Percentiles rank a stretch among this genome's conserved stretches.
These are phyloP conservation scores for Eulemur coronatus DNA, from an alignment of 2,797 vertebrate genomes.

Conservation along the genomic window DNA sequence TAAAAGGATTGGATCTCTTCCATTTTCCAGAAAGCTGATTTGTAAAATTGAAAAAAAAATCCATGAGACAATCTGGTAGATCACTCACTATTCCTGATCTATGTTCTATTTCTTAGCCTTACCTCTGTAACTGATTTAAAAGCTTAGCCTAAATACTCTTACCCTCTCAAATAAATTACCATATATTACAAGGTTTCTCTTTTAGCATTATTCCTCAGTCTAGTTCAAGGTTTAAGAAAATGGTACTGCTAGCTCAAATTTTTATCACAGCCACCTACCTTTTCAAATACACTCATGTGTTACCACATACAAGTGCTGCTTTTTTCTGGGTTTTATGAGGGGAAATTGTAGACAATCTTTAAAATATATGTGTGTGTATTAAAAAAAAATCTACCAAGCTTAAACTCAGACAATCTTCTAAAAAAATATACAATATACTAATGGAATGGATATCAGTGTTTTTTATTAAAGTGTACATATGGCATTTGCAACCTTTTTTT, in stretches of 20 bases:
- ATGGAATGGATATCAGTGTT: background rate
- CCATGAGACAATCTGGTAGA: background rate
- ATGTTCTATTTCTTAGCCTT: background rate
- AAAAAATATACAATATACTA: background rate
- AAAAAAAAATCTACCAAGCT: background rate
- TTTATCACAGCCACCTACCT: background rate
- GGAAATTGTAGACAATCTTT: background rate
- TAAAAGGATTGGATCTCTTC: background rate
- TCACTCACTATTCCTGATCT: background rate
- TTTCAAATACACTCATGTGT: background rate
- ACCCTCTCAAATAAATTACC: background rate
- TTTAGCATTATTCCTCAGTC: background rate
- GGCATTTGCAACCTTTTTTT: background rate
- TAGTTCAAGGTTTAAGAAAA: conserved; percentile 18
- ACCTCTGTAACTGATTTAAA: background rate
- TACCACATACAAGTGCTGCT: background rate
- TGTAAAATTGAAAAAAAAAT: background rate
- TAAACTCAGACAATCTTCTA: background rate
- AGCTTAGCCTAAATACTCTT: background rate
- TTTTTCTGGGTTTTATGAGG: background rate
- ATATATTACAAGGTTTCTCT: background rate
- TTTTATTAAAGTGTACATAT: background rate
- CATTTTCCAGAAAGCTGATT: conserved; percentile 36
- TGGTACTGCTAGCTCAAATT: background rate
- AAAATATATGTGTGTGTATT: background rate